Percentiles rank a stretch among this genome's conserved stretches.
Conservation (phyloP, 2,113 vertebrate genomes). For the Carassius carassius region DNA sequence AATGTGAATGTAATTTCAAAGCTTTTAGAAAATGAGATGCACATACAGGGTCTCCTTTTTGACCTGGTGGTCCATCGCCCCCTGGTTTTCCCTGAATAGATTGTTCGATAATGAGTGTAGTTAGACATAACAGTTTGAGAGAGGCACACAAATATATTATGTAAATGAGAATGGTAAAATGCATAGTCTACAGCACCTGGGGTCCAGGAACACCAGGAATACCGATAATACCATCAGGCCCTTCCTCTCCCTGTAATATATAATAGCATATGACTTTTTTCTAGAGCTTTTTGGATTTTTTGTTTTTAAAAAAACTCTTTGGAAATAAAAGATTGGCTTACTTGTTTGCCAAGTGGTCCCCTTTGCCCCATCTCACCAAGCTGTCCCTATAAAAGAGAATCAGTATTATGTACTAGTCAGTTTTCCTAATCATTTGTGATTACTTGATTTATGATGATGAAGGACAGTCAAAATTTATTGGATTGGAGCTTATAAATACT, state of each 20-base stretch:
- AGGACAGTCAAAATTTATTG: neutral
- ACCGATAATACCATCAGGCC: constrained; percentile 64
- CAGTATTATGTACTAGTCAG: neutral
- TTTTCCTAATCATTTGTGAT: neutral
- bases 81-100: constrained; percentile 70
- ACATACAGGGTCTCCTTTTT: constrained; percentile 75
- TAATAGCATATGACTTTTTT: neutral
- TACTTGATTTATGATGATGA: neutral
- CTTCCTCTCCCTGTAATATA: constrained; percentile 70
- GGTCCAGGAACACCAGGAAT: constrained; percentile 68
- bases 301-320: neutral
- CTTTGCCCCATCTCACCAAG: constrained; percentile 66
- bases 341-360: constrained; percentile 67
- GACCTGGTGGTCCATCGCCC: constrained; percentile 64
- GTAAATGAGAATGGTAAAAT: neutral
- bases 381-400: constrained; percentile 67
- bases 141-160: neutral
- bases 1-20: neutral
- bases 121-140: neutral
- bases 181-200: constrained; percentile 66
- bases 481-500: neutral
- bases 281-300: neutral
- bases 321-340: constrained; percentile 47
- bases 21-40: neutral
- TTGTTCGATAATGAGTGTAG: neutral